Conservation (phyloP, 2,113 vertebrate species). For the Heterochromis multidens region DNA sequence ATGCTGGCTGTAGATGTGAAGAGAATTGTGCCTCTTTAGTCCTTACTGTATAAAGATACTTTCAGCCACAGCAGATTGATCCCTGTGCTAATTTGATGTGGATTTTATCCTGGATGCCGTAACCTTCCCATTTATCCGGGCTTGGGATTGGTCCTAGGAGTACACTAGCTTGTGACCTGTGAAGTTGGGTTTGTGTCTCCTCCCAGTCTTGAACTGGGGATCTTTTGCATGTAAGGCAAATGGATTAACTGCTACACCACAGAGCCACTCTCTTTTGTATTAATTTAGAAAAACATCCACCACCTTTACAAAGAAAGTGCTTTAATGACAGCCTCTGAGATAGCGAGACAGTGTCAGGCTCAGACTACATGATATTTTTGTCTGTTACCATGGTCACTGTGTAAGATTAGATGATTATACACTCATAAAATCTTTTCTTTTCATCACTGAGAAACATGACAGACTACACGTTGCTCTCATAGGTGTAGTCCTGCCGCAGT, state of each 20-base stretch:
- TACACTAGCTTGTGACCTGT: background rate
- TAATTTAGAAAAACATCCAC: background rate
- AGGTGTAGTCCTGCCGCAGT: background rate
- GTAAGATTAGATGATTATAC: background rate
- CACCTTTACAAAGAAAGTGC: background rate
- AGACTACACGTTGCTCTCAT: background rate
- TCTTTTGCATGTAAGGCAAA: background rate
- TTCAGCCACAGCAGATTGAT: background rate
- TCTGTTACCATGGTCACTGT: background rate
- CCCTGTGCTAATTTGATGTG: background rate
- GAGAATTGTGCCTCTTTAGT: background rate
- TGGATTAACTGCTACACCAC: background rate
- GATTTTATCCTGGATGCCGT: background rate
- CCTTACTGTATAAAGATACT: background rate
- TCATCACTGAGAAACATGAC: background rate
- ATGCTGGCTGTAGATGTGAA: background rate
- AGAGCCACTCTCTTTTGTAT: background rate
- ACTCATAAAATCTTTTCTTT: background rate
- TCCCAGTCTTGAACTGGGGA: background rate
- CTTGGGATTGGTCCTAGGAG: background rate
- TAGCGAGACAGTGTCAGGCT: background rate
- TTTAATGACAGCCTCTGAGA: background rate
- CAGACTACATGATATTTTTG: background rate
- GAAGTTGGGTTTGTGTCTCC: background rate
- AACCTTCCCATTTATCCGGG: background rate